These are phyloP conservation scores for Choristoneura rosaceana DNA, from an alignment of 2,888 invertebrate genomes.

Conservation along the genomic window DNA sequence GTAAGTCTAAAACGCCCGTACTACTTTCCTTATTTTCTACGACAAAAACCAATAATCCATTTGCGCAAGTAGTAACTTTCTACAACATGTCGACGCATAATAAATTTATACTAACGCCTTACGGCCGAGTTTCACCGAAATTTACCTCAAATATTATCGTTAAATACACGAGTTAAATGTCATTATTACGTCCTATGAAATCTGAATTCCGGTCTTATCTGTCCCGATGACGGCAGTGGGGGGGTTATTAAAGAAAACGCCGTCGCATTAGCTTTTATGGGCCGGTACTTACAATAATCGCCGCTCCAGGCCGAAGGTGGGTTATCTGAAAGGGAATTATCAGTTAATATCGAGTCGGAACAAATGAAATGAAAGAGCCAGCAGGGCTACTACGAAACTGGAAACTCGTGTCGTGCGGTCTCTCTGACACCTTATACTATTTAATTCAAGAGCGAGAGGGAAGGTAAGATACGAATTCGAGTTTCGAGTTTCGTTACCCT, in stretches of 20 bases:
- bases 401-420: too few relatives aligned
- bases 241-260: conserved; percentile 18
- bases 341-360: conserved; percentile 27
- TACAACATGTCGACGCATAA: neutral
- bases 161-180: conserved; percentile 5
- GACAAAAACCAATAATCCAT: too few relatives aligned
- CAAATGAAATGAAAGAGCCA: neutral
- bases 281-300: conserved; percentile 32
- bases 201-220: conserved; percentile 7
- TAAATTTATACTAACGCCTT: neutral
- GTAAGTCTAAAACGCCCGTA: too few relatives aligned
- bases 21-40: too few relatives aligned
- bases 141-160: neutral
- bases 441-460: too few relatives aligned
- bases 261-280: conserved; percentile 32
- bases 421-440: too few relatives aligned
- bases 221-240: conserved; percentile 15
- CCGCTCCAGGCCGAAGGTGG: conserved; percentile 14
- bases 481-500: too few relatives aligned
- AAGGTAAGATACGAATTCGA: too few relatives aligned
- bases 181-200: conserved; percentile 4
- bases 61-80: too few relatives aligned
- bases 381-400: too few relatives aligned
- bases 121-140: neutral
- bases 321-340: conserved; percentile 30